These are phyloP conservation scores for Dryococelus australis DNA, from an alignment of 2,888 invertebrate species.

Conservation along the genomic window DNA sequence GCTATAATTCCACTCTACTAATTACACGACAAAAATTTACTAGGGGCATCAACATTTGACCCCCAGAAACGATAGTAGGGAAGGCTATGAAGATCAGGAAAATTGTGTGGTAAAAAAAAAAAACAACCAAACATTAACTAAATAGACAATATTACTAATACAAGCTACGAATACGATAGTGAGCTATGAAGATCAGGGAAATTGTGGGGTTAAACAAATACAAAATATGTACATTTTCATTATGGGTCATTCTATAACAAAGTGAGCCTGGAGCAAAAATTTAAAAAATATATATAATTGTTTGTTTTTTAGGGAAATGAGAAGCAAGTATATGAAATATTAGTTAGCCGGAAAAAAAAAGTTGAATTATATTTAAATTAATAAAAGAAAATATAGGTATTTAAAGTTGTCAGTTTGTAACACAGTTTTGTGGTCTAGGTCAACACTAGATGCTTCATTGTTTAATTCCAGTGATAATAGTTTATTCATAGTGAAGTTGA, in stretches of 20 bases:
- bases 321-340: conserved; percentile 33
- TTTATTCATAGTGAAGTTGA: not conserved
- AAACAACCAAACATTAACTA: no score
- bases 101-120: no score
- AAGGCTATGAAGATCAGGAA: no score
- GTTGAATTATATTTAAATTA: not conserved
- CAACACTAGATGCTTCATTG: not conserved
- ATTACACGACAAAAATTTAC: no score
- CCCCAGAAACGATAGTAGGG: no score
- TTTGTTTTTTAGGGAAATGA: not conserved
- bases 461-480: not conserved
- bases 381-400: not conserved
- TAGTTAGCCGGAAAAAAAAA: not conserved
- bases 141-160: no score
- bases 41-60: no score
- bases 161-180: no score
- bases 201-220: no score
- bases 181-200: no score
- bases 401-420: not conserved
- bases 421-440: not conserved
- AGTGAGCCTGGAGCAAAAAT: not conserved
- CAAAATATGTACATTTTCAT: no score
- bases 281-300: conserved; percentile 18
- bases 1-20: no score
- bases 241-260: not conserved